These are phyloP conservation scores for Hystrix brachyura DNA, from an alignment of 2,113 vertebrate genomes.

Conservation along the genomic window DNA sequence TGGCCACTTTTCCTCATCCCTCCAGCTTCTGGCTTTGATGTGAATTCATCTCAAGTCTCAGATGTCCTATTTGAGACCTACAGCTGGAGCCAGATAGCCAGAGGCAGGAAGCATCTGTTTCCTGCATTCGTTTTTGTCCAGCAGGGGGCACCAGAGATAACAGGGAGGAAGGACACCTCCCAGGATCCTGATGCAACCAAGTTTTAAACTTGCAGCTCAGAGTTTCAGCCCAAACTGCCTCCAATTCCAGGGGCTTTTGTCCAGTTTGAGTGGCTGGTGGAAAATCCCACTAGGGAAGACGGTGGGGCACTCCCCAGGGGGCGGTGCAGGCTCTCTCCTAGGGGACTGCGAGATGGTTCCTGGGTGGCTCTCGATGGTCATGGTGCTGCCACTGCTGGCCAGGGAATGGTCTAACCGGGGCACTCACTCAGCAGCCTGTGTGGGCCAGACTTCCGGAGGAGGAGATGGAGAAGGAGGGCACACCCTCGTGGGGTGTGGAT, in stretches of 20 bases:
- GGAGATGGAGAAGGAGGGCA: not conserved
- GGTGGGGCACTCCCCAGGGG: not conserved
- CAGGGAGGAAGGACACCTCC: not conserved
- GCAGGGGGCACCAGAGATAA: conserved; percentile 56
- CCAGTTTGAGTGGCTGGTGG: not conserved
- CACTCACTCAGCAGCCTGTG: not conserved
- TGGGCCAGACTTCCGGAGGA: not conserved
- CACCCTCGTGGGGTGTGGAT: not conserved
- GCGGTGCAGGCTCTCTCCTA: not conserved
- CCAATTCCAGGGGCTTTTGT: not conserved
- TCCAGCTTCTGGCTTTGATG: not conserved
- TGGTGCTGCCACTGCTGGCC: not conserved
- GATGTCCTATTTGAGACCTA: not conserved
- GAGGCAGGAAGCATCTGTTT: not conserved
- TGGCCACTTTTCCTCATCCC: not conserved
- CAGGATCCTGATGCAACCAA: not conserved
- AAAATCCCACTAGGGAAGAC: conserved; percentile 12
- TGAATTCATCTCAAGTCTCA: conserved; percentile 40
- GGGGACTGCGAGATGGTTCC: not conserved
- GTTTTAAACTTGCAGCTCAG: not conserved
- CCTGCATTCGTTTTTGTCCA: conserved; percentile 54
- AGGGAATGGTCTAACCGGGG: not conserved
- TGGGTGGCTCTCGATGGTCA: not conserved
- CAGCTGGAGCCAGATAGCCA: not conserved
- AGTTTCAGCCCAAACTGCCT: not conserved